Conservation (phyloP, 2,888 invertebrate genomes). For the Sthenelais limicola region DNA sequence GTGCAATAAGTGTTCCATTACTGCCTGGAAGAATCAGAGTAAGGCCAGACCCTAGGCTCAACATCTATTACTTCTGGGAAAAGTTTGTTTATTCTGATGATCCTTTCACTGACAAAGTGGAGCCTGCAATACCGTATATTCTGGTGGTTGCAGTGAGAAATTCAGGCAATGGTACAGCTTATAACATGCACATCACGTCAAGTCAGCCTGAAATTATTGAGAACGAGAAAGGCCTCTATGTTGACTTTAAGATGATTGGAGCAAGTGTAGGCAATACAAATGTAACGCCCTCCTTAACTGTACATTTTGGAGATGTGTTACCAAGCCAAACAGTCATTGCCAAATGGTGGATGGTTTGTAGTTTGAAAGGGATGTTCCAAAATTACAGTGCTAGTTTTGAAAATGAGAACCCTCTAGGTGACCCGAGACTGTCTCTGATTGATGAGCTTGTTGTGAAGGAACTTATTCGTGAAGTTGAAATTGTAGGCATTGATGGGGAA, state of each 20-base stretch:
- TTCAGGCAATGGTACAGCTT: conserved; percentile 54
- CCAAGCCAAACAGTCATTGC: conserved; percentile 53
- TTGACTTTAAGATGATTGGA: conserved; percentile 56
- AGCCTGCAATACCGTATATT: conserved; percentile 56
- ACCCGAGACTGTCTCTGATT: no score
- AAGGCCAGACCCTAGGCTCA: conserved; percentile 57
- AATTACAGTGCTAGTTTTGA: conserved; percentile 59
- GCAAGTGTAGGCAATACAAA: conserved; percentile 50
- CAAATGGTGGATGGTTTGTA: conserved; percentile 55
- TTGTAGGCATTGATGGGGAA: no score
- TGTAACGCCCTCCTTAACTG: conserved; percentile 53
- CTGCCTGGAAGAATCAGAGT: conserved; percentile 58
- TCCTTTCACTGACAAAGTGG: conserved; percentile 53
- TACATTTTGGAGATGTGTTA: conserved; percentile 56
- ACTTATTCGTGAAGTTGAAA: no score
- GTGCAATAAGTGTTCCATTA: conserved; percentile 54
- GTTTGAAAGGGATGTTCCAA: conserved; percentile 55
- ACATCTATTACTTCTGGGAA: conserved; percentile 58
- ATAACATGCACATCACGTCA: conserved; percentile 54
- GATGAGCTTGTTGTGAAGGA: no score
- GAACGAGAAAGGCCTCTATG: conserved; percentile 58
- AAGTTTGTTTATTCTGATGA: conserved; percentile 58
- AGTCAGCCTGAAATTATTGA: conserved; percentile 61
- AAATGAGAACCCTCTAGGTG: no score
- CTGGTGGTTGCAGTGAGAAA: conserved; percentile 56